Conservation (phyloP, 53 echinoderm and acorn worm species). For the Arbacia lixula region DNA sequence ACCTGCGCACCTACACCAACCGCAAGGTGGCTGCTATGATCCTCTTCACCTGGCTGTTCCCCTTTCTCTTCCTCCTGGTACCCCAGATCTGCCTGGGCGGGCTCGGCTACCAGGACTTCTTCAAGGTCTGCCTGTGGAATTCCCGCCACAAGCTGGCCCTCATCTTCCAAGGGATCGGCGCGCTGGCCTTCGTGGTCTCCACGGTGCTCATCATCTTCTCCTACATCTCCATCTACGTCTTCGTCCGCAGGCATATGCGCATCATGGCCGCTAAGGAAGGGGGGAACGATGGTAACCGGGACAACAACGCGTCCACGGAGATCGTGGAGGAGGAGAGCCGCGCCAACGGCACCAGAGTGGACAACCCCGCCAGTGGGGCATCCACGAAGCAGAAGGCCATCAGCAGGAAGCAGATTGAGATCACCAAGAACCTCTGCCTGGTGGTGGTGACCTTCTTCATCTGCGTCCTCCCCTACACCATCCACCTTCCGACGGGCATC, state of each 20-base stretch:
- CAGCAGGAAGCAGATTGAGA: slow-evolving; percentile 45
- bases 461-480: slow-evolving; percentile 43
- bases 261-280: slow-evolving; percentile 27
- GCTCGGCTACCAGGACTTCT: slow-evolving; percentile 24
- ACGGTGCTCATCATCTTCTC: slow-evolving; percentile 51
- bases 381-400: background rate
- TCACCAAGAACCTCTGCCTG: slow-evolving; percentile 52
- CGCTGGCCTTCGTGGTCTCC: slow-evolving; percentile 31
- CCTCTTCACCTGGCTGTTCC: slow-evolving; percentile 54
- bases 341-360: background rate
- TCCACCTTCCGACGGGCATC: slow-evolving; percentile 38
- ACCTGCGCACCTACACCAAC: slow-evolving; percentile 16
- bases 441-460: slow-evolving; percentile 54
- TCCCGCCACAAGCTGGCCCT: slow-evolving; percentile 38
- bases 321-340: slow-evolving; percentile 20
- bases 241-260: slow-evolving; percentile 42
- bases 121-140: slow-evolving; percentile 46
- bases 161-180: slow-evolving; percentile 48
- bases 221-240: slow-evolving; percentile 44
- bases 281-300: background rate
- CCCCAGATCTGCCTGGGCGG: slow-evolving; percentile 51
- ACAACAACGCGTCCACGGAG: background rate
- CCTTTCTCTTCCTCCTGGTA: slow-evolving; percentile 29
- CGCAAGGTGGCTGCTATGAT: slow-evolving; percentile 29
- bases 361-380: background rate